Conservation (phyloP, 2,113 vertebrate species). For the Colius striatus region DNA sequence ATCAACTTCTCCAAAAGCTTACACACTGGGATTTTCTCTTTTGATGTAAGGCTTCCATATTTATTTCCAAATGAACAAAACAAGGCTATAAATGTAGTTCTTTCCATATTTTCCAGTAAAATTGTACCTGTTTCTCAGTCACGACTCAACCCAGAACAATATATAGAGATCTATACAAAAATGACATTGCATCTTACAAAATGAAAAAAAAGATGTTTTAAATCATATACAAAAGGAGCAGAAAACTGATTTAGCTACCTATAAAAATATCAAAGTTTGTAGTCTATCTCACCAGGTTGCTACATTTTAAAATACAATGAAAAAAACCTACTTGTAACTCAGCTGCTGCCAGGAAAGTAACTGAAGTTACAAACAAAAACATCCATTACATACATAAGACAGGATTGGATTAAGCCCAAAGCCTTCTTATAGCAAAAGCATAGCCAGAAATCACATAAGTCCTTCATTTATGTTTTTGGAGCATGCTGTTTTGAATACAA, state of each 20-base stretch:
- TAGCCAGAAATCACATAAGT: background rate
- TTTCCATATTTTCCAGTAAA: background rate
- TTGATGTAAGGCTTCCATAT: background rate
- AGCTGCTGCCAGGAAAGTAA: background rate
- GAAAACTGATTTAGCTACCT: background rate
- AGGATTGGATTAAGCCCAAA: conserved; percentile 9
- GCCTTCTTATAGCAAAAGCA: background rate
- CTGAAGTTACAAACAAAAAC: background rate
- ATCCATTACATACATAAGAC: background rate
- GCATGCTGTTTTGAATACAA: conserved; percentile 5
- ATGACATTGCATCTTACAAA: background rate
- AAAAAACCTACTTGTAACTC: background rate
- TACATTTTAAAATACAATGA: background rate
- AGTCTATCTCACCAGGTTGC: background rate
- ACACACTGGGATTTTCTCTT: background rate
- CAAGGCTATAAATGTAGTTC: background rate
- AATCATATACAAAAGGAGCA: background rate
- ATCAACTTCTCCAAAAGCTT: background rate
- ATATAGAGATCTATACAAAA: background rate
- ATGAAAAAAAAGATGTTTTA: background rate
- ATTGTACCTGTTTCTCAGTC: background rate
- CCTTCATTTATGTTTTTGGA: conserved; percentile 10
- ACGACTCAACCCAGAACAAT: background rate
- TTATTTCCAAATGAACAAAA: background rate
- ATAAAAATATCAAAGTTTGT: background rate